Percentiles rank a stretch among this genome's conserved stretches.
phyloP scores from a whole-genome alignment of 2,113 vertebrate species.

The Tupaia chinensis region DNA sequence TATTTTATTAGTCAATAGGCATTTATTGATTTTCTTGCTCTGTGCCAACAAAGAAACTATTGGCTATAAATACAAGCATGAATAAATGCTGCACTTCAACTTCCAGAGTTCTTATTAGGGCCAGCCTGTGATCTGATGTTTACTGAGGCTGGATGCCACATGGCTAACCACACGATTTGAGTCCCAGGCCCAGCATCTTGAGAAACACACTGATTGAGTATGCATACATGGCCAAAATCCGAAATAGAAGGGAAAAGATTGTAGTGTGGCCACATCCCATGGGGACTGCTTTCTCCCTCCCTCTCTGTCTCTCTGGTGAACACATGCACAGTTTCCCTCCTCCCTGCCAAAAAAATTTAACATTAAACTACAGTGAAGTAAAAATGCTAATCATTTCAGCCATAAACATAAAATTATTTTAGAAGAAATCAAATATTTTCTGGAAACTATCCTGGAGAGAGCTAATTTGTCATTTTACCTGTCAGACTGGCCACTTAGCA shows the following conservation, averaged over 20 bases:
- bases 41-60: not conserved
- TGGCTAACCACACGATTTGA: too few species aligned
- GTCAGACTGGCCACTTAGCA: not conserved
- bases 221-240: too few species aligned
- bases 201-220: too few species aligned
- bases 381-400: slow-evolving; percentile 50
- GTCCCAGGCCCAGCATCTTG: too few species aligned
- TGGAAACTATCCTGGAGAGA: not conserved
- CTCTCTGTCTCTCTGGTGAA: too few species aligned
- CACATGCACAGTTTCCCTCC: too few species aligned
- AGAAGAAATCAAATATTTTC: not conserved
- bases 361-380: not conserved
- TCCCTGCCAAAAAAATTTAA: too few species aligned
- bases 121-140: too few species aligned
- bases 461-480: not conserved
- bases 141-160: too few species aligned
- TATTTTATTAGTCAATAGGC: not conserved
- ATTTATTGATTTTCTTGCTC: slow-evolving; percentile 24
- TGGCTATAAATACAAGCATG: not conserved
- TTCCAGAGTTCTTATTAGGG: not conserved
- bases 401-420: slow-evolving; percentile 16
- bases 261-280: too few species aligned
- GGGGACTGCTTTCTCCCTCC: too few species aligned
- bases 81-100: not conserved
- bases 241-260: too few species aligned